Conservation (phyloP, 2,113 vertebrate species). For the Mus musculus region DNA sequence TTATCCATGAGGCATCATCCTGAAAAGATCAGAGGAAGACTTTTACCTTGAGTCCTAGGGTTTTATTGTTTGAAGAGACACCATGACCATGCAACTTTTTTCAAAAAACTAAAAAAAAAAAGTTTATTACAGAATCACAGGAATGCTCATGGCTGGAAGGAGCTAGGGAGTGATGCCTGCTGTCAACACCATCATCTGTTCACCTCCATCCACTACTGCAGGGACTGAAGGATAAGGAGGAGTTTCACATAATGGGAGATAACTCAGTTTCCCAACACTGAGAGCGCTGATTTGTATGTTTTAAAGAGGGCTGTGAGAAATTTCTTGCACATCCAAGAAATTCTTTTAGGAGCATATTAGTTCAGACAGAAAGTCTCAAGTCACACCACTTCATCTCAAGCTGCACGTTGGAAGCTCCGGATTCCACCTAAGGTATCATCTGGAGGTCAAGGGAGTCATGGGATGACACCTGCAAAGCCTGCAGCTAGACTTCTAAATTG, state of each 20-base stretch:
- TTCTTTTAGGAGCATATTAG: slow-evolving; percentile 12
- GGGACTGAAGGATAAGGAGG: background rate
- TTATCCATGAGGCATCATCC: background rate
- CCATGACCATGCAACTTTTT: background rate
- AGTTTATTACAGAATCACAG: slow-evolving; percentile 17
- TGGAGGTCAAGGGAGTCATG: slow-evolving; percentile 81
- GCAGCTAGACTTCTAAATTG: slow-evolving; percentile 83
- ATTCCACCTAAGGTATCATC: slow-evolving; percentile 78
- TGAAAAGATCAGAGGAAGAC: background rate
- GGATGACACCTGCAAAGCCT: slow-evolving; percentile 81
- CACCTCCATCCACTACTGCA: background rate
- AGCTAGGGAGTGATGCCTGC: background rate
- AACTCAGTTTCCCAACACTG: too few species aligned
- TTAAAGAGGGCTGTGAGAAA: background rate
- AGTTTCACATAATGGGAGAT: slow-evolving; percentile 8
- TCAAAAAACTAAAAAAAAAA: too few species aligned
- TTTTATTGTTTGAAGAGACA: background rate
- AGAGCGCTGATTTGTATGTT: accelerated
- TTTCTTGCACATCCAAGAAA: background rate
- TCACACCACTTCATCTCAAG: slow-evolving; percentile 45
- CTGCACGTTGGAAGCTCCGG: background rate
- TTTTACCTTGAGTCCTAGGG: background rate
- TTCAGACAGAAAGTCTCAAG: slow-evolving; percentile 11
- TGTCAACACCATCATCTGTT: accelerated
- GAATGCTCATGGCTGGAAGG: background rate